phyloP scores from a whole-genome alignment of 92 coral and sea anemone species.

The Parazoanthus darwini region DNA sequence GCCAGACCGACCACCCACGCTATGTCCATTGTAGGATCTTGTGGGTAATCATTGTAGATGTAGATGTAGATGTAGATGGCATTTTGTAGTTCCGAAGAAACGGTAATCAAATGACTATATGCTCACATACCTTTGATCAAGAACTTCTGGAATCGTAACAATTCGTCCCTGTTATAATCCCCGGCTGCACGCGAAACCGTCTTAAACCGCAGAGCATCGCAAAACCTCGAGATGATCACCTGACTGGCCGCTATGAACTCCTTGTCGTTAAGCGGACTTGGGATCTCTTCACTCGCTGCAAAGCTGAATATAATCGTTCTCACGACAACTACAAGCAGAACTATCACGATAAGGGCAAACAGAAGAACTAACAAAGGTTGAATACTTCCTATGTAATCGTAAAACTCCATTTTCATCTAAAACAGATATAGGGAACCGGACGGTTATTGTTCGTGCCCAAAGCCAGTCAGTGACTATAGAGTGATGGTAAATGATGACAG shows the following conservation, averaged over 20 bases:
- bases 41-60: too few relatives aligned
- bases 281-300: constrained; percentile 48
- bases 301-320: constrained; percentile 67
- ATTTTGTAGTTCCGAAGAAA: too few relatives aligned
- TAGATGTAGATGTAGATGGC: too few relatives aligned
- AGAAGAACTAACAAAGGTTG: constrained; percentile 30
- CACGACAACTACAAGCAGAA: constrained; percentile 43
- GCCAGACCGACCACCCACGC: too few relatives aligned
- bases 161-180: constrained; percentile 66
- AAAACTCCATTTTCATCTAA: background rate
- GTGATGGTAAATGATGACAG: too few relatives aligned
- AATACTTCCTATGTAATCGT: constrained; percentile 5
- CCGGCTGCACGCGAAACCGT: constrained; percentile 70
- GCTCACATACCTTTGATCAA: constrained; percentile 63
- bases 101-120: background rate
- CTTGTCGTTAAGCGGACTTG: constrained; percentile 57
- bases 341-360: constrained; percentile 40
- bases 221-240: constrained; percentile 59
- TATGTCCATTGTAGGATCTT: too few relatives aligned
- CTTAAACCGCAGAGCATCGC: constrained; percentile 68
- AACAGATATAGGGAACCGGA: too few relatives aligned
- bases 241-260: constrained; percentile 68
- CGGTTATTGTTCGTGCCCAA: too few relatives aligned
- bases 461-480: too few relatives aligned
- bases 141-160: constrained; percentile 67